Base-by-base conservation (phyloP, 2,113 vertebrate species). In the Oreochromis aureus region DNA sequence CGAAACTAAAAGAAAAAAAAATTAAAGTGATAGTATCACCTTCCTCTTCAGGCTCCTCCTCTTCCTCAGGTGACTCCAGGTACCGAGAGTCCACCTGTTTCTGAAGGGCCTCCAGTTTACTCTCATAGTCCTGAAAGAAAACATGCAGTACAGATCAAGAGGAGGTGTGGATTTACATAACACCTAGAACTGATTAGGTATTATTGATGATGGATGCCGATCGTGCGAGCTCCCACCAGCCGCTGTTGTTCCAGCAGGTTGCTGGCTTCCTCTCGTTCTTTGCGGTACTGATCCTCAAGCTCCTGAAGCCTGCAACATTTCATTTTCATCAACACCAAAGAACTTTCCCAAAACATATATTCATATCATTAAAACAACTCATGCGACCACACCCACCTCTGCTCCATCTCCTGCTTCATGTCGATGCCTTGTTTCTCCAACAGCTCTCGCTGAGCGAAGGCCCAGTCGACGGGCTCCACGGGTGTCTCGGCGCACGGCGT, bases 321-420 rank as follows among this genome's bases (percentile, higher is more conserved):
- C 5, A 81, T 46, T 80, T 58, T 30, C 16, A 1, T 58, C 5
- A 69, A 36, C 44, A 6, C 24, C n/a, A 82, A 19, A 15, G 30
- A 44, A 79, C 5, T 27, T 54, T 73, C 13, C 41, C 41, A 7
- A 76, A 44, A 48, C 16, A 69, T 27, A 19, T 53, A 78, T 78
- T 78, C 10, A 78, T 34, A 34, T 1, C 6, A 78, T 1, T 78
- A 78, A 32, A 34, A 53, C 73, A 78, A 34, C 2, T 53, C 2
- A n/a, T 32, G 46, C 6, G 3, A 39, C 81, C 48, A 8, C 48
- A 66, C 58, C n/a, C 34, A 87, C 98, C 99, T 97, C 96, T 99
- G 97, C 94, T 99, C 98, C 99, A 99, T 99, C 95, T 99, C 98
- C 95, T 98, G 98, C 94, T 99, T 99, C 98, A 99, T 99, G 95